These are phyloP conservation scores for Mimumesa dahlbomi DNA, from an alignment of 2,888 invertebrate genomes.

Conservation along the genomic window DNA sequence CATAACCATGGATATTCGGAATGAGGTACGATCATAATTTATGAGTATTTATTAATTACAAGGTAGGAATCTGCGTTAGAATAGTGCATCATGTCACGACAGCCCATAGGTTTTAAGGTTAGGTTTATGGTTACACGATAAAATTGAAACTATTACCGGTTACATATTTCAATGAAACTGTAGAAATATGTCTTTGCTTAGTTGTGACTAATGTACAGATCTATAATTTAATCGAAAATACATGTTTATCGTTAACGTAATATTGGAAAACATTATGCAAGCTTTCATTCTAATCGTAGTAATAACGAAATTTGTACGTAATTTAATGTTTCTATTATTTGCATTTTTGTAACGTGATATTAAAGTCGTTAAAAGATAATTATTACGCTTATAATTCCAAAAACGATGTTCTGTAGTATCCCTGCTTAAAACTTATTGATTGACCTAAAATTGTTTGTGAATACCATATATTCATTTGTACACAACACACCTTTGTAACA, in stretches of 20 bases:
- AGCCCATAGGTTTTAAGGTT: conserved; percentile 40
- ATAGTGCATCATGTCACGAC: background rate
- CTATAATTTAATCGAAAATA: background rate
- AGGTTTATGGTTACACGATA: conserved; percentile 39
- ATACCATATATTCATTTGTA: conserved; percentile 9
- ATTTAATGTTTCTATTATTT: background rate
- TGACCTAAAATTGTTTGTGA: conserved; percentile 44
- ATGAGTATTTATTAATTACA: background rate
- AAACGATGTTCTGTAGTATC: conserved; percentile 1
- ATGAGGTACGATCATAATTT: conserved; percentile 61
- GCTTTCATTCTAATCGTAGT: background rate
- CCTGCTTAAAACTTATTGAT: conserved; percentile 40
- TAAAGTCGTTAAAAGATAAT: background rate
- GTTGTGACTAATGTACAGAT: too few relatives aligned
- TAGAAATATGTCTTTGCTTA: too few relatives aligned
- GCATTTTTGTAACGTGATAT: background rate
- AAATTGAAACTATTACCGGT: conserved; percentile 42
- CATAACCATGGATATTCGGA: conserved; percentile 69
- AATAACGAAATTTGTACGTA: background rate
- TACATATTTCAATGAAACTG: background rate
- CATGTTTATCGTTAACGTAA: background rate
- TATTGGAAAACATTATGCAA: conserved; percentile 5
- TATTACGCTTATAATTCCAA: background rate
- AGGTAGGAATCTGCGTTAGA: background rate
- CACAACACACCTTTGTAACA: background rate